These are phyloP conservation scores for Macrochelys suwanniensis DNA, from an alignment of 2,797 vertebrate species.

Conservation along the genomic window DNA sequence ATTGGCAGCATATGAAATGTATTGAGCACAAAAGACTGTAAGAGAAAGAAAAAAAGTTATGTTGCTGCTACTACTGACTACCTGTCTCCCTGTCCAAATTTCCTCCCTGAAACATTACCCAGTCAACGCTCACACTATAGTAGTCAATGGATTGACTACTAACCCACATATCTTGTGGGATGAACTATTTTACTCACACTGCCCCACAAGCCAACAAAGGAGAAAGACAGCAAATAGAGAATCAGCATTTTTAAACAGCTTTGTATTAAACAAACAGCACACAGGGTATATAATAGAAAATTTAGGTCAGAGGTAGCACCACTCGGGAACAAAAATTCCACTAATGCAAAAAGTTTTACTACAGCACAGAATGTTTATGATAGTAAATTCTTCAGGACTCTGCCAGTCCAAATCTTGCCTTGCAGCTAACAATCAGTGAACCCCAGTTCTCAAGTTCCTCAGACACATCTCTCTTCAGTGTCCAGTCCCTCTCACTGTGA, in stretches of 20 bases:
- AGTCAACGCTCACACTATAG: background rate
- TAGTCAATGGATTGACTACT: background rate
- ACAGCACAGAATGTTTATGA: background rate
- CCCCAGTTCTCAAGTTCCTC: too few species aligned
- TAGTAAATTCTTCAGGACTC: too few species aligned
- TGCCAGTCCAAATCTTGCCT: too few species aligned
- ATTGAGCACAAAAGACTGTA: background rate
- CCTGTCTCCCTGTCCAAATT: background rate
- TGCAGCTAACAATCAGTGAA: too few species aligned
- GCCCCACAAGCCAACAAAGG: rapidly evolving
- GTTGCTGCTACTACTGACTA: background rate
- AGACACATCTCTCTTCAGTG: too few species aligned
- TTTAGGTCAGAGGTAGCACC: background rate
- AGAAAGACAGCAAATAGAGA: background rate
- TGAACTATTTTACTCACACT: background rate
- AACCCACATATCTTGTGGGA: background rate
- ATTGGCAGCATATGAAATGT: background rate
- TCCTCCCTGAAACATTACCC: background rate
- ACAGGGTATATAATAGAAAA: background rate
- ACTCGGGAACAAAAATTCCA: background rate
- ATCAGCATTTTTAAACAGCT: background rate
- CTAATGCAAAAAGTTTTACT: background rate
- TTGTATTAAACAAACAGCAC: background rate
- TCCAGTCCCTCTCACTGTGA: too few species aligned
- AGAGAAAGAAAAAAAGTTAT: background rate